Evolutionary conservation across 2,888 invertebrate species (phyloP).

Genomic region (Microctonus hyperodae): DNA sequence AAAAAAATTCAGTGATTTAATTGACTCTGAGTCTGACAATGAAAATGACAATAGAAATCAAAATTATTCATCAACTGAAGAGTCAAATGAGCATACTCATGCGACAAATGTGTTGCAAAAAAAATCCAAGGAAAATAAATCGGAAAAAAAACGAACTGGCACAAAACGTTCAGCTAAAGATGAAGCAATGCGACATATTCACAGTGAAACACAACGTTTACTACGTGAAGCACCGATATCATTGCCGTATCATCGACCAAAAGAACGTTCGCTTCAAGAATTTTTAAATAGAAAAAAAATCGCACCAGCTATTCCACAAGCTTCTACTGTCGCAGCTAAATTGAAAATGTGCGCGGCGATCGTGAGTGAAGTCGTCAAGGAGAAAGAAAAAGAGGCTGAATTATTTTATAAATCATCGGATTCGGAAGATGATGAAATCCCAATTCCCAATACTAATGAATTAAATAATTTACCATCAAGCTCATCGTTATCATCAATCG

Average conservation of each 20-base stretch:
- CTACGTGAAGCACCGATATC: constrained; percentile 77
- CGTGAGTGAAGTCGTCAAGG: constrained; percentile 72
- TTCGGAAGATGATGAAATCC: constrained; percentile 59
- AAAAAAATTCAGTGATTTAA: constrained; percentile 37
- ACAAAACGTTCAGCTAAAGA: constrained; percentile 59
- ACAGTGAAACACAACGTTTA: constrained; percentile 84
- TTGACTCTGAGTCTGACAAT: constrained; percentile 49
- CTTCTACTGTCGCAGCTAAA: constrained; percentile 62
- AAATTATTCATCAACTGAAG: not conserved
- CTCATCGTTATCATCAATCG: not conserved
- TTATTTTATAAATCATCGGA: constrained; percentile 78
- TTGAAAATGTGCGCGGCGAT: constrained; percentile 73
- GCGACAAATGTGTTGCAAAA: too few species aligned
- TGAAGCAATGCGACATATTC: constrained; percentile 77
- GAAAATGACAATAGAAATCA: constrained; percentile 19
- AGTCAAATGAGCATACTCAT: not conserved
- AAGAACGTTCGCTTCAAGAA: constrained; percentile 79
- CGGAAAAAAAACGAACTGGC: constrained; percentile 36
- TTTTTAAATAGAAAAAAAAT: constrained; percentile 70
- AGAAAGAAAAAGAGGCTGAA: constrained; percentile 77
- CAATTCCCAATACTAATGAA: not conserved
- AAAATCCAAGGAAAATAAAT: constrained; percentile 29
- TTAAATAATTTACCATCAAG: not conserved
- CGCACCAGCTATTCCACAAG: constrained; percentile 49
- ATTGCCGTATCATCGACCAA: constrained; percentile 88